Evolutionary conservation across 2,113 vertebrate genomes (phyloP).

Genomic region (Setophaga coronata): DNA sequence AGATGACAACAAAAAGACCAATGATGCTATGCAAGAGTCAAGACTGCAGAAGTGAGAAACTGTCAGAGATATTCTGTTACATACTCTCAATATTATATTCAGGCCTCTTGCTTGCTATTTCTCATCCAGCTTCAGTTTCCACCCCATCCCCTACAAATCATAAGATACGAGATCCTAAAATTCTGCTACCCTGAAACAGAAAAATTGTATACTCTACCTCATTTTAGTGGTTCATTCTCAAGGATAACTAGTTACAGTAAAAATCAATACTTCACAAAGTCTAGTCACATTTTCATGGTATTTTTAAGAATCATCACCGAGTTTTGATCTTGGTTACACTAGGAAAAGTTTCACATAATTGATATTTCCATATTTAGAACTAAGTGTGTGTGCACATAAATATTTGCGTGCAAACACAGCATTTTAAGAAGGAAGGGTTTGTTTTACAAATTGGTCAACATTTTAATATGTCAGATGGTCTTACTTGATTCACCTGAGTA

Average conservation of each 20-base stretch:
- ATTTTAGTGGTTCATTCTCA: background rate
- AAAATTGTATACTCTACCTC: background rate
- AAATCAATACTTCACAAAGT: background rate
- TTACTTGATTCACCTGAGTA: background rate
- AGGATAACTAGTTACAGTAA: background rate
- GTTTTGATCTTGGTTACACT: background rate
- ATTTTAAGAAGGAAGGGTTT: background rate
- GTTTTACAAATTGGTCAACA: background rate
- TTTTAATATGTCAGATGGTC: background rate
- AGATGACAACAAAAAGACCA: background rate
- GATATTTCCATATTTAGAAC: background rate
- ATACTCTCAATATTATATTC: background rate
- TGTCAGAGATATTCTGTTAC: background rate
- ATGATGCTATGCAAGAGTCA: background rate
- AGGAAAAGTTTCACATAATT: background rate
- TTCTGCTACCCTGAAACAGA: background rate
- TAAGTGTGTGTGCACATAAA: background rate
- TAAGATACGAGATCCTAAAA: background rate
- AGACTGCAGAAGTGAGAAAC: background rate
- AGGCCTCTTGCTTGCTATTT: background rate
- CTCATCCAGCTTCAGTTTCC: background rate
- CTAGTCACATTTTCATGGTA: background rate
- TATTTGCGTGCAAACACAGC: background rate
- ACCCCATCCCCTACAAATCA: background rate
- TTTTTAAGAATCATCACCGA: background rate